Evolutionary conservation across 2,113 vertebrate species (phyloP).

Genomic region (Macroglossus sobrinus): DNA sequence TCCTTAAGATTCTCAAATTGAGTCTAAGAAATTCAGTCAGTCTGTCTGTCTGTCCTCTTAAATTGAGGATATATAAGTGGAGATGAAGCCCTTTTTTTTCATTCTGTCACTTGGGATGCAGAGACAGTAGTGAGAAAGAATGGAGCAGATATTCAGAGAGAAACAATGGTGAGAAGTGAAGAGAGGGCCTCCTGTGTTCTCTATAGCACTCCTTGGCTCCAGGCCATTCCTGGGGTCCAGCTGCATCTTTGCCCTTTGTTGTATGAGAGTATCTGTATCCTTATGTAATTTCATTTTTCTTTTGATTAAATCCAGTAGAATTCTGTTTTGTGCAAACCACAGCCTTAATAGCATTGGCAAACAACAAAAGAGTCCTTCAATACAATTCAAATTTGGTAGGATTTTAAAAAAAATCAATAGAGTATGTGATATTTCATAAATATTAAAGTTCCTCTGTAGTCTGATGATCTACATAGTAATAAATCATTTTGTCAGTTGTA

Average conservation of each 20-base stretch:
- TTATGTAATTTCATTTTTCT: constrained; percentile 7
- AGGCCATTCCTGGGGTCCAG: not conserved
- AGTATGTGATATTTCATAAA: constrained; percentile 39
- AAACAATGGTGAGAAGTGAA: not conserved
- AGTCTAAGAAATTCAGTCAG: not conserved
- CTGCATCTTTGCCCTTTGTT: not conserved
- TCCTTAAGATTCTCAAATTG: not conserved
- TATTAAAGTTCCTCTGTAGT: constrained; percentile 41
- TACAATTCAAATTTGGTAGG: constrained; percentile 5
- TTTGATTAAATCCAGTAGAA: constrained; percentile 6
- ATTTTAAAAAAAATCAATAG: not conserved
- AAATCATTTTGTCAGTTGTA: constrained; percentile 13
- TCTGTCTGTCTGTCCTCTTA: not conserved
- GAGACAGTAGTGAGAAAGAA: constrained; percentile 1
- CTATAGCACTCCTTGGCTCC: not conserved
- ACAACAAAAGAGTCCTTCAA: not conserved
- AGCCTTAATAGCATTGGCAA: constrained; percentile 4
- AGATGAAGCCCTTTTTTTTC: not conserved
- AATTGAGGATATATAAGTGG: not conserved
- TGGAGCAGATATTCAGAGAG: not conserved
- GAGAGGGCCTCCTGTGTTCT: not conserved
- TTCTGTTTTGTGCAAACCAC: not conserved
- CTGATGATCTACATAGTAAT: constrained; percentile 11
- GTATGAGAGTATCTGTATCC: not conserved
- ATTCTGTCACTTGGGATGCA: not conserved